phyloP scores from a whole-genome alignment of 2,888 invertebrate genomes.

The Thysanoteuthis rhombus region DNA sequence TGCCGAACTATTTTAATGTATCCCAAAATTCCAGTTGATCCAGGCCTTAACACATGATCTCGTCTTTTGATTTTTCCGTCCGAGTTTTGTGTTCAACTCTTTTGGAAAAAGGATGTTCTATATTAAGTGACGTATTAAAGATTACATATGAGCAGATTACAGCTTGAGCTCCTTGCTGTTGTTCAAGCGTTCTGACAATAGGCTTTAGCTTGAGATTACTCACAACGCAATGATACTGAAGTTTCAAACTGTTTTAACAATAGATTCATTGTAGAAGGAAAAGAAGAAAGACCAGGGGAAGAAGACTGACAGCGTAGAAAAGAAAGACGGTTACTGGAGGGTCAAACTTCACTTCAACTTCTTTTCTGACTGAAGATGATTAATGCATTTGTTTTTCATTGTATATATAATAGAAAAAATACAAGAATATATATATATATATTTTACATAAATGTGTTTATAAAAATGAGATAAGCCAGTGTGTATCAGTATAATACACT shows the following conservation, averaged over 20 bases:
- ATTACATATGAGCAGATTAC: constrained; percentile 12
- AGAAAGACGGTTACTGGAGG: too few species aligned
- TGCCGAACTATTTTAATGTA: not conserved
- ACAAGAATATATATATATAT: too few species aligned
- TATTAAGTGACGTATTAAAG: constrained; percentile 12
- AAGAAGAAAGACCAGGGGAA: not conserved
- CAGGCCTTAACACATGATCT: not conserved
- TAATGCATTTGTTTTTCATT: too few species aligned
- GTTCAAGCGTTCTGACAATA: not conserved
- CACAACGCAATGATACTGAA: not conserved
- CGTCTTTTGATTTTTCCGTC: not conserved
- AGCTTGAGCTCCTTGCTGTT: not conserved
- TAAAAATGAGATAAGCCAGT: too few species aligned
- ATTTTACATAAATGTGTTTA: too few species aligned
- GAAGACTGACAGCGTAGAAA: too few species aligned
- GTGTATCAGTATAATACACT: too few species aligned
- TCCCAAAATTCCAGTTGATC: not conserved
- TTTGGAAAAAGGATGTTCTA: not conserved
- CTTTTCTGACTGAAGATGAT: too few species aligned
- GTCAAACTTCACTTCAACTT: too few species aligned
- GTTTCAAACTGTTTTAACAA: not conserved
- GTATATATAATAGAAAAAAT: too few species aligned
- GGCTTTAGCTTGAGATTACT: not conserved
- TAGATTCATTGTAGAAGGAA: not conserved
- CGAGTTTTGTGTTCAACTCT: not conserved